phyloP scores from a whole-genome alignment of 2,797 vertebrate genomes.

The Sparidentex hasta region DNA sequence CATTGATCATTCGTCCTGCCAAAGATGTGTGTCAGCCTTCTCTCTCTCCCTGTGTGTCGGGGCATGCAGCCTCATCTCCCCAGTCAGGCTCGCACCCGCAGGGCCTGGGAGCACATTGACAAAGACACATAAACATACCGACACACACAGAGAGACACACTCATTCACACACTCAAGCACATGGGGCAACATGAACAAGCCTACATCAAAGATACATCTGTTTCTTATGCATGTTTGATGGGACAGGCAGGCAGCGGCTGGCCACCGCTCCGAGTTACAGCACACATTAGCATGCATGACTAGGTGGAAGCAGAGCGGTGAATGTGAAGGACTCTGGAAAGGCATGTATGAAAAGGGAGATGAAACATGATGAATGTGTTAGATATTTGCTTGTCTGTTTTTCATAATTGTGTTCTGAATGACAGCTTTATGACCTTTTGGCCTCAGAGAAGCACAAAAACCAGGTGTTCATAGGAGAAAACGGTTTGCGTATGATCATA shows the following conservation, averaged over 20 bases:
- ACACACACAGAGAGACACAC: constrained; percentile 20
- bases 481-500: neutral
- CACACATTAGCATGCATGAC: constrained; percentile 62
- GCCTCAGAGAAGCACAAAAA: neutral
- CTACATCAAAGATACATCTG: constrained; percentile 80
- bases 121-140: constrained; percentile 49
- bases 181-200: constrained; percentile 65
- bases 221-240: constrained; percentile 81
- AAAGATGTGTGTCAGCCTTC: constrained; percentile 43
- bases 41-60: constrained; percentile 62
- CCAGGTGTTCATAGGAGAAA: neutral
- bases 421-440: neutral
- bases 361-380: constrained; percentile 13
- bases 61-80: constrained; percentile 68
- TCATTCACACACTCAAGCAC: constrained; percentile 44
- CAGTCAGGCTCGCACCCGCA: constrained; percentile 52
- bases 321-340: constrained; percentile 25
- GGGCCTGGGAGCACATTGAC: constrained; percentile 56
- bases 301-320: constrained; percentile 36
- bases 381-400: constrained; percentile 12
- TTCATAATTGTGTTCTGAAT: constrained; percentile 7
- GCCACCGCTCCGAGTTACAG: constrained; percentile 58
- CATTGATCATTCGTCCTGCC: constrained; percentile 48
- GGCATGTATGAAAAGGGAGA: constrained; percentile 22
- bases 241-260: constrained; percentile 69